Percentiles rank a stretch among this genome's conserved stretches.
Evolutionary conservation across 1,140 invertebrate species (phyloP).

Genomic region (Lasaia peninsularis): DNA sequence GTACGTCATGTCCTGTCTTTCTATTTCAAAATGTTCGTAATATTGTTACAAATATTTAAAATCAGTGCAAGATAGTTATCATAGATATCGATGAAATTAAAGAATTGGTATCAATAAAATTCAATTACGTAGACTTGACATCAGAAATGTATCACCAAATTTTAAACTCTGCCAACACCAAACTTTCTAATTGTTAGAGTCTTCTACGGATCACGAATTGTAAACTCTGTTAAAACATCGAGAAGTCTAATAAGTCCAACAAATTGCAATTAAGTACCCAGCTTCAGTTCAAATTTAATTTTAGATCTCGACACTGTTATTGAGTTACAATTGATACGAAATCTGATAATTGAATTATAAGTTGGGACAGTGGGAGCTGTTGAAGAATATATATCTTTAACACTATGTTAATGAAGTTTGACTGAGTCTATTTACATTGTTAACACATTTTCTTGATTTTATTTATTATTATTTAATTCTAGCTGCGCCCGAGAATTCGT

Average conservation of each 20-base stretch:
- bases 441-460: too few relatives aligned
- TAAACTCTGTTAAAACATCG: slow-evolving; percentile 18
- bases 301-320: slow-evolving; percentile 14
- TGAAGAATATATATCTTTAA: not conserved
- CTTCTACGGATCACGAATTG: slow-evolving; percentile 7
- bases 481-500: too few relatives aligned
- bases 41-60: too few relatives aligned
- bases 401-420: not conserved
- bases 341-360: slow-evolving; percentile 17
- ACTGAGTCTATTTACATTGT: not conserved
- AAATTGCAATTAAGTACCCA: slow-evolving; percentile 23
- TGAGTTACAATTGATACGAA: slow-evolving; percentile 19
- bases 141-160: not conserved
- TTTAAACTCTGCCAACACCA: not conserved
- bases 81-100: too few relatives aligned
- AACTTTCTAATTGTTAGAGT: slow-evolving; percentile 1
- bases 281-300: slow-evolving; percentile 20
- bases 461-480: too few relatives aligned
- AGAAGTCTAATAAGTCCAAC: slow-evolving; percentile 18
- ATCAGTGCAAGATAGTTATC: too few relatives aligned
- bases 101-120: not conserved
- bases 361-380: not conserved
- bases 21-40: too few relatives aligned
- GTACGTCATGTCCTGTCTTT: too few relatives aligned
- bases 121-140: too few relatives aligned